Percentiles rank a stretch among this genome's conserved stretches.
phyloP scores from a whole-genome alignment of 2,888 invertebrate species.

The Lamproptera curius region DNA sequence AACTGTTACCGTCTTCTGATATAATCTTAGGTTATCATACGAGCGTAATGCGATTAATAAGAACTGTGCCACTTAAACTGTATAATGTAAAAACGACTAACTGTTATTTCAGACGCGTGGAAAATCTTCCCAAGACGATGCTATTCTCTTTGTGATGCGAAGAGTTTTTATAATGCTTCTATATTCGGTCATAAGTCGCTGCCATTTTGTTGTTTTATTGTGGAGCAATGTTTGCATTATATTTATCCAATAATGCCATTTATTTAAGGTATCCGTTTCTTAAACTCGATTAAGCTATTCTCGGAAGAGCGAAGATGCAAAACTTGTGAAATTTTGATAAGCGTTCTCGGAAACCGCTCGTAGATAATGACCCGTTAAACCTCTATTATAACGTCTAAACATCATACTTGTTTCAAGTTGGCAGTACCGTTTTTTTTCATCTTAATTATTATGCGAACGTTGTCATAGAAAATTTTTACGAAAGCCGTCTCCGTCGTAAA shows the following conservation, averaged over 20 bases:
- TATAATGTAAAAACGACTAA: not conserved
- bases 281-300: constrained; percentile 6
- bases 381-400: constrained; percentile 11
- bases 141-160: not conserved
- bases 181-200: not conserved
- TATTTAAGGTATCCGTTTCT: not conserved
- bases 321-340: constrained; percentile 18
- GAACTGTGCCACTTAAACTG: not conserved
- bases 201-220: not conserved
- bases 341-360: constrained; percentile 10
- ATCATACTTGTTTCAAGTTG: not conserved
- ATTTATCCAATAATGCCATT: not conserved
- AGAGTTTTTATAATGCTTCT: not conserved
- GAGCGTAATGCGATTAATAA: not conserved
- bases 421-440: constrained; percentile 7
- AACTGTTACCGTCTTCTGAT: not conserved
- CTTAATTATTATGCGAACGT: constrained; percentile 1
- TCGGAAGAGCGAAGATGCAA: constrained; percentile 14
- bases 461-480: not conserved
- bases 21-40: not conserved
- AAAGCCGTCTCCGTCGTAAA: not conserved
- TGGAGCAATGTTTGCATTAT: not conserved
- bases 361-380: constrained; percentile 10
- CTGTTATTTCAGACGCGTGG: not conserved
- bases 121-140: not conserved